Percentiles rank a stretch among this genome's conserved stretches.
Evolutionary conservation across 2,888 invertebrate species (phyloP).

Genomic region (Eristalinus sepulchralis): DNA sequence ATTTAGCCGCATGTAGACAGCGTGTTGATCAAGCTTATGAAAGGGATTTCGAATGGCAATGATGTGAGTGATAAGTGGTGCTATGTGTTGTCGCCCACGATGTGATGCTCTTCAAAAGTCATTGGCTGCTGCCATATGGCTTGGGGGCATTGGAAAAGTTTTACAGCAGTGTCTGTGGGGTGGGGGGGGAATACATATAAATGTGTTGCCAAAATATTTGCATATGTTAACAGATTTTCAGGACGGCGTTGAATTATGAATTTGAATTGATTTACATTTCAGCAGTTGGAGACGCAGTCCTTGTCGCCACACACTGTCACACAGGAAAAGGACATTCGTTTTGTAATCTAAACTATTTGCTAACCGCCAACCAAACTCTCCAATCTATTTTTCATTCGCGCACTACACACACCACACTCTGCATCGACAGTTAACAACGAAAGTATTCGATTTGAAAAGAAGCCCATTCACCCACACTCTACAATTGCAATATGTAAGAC

Average conservation of each 20-base stretch:
- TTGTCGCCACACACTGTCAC: too few species aligned
- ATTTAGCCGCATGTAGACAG: background rate
- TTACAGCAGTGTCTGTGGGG: background rate
- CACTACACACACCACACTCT: background rate
- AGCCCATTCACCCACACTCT: slow-evolving; percentile 39
- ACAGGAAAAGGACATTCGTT: too few species aligned
- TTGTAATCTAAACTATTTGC: too few species aligned
- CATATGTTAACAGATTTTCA: background rate
- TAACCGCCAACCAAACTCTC: slow-evolving; percentile 15
- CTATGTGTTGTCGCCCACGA: background rate
- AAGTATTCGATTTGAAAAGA: slow-evolving; percentile 3
- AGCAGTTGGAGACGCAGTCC: background rate
- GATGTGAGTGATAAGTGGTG: background rate
- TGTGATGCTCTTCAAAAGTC: background rate
- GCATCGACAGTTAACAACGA: slow-evolving; percentile 3
- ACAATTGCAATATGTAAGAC: slow-evolving; percentile 4
- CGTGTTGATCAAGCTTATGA: background rate
- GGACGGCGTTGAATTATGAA: background rate
- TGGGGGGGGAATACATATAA: background rate
- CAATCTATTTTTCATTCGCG: slow-evolving; percentile 2
- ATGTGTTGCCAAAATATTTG: background rate
- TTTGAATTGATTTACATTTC: background rate
- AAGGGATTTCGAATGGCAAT: background rate
- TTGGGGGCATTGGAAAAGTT: background rate
- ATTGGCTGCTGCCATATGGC: background rate